These are phyloP conservation scores for Elysia crispata DNA, from an alignment of 2,888 invertebrate genomes.

Conservation along the genomic window DNA sequence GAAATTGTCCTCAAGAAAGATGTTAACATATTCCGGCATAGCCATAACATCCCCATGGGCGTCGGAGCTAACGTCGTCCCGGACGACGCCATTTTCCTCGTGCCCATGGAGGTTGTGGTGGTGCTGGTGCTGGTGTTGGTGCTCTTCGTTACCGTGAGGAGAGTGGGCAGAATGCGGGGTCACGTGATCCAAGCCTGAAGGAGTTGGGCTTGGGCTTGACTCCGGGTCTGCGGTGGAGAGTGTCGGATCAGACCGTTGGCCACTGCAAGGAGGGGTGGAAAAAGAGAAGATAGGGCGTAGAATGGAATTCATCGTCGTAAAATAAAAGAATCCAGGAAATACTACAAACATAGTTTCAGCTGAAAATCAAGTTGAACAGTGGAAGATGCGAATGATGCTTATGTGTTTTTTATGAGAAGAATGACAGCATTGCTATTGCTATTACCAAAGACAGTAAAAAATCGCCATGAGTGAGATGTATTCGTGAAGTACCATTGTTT, in stretches of 20 bases:
- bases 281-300: not conserved
- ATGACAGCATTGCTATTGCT: too few species aligned
- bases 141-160: not conserved
- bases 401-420: too few species aligned
- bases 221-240: slow-evolving; percentile 6
- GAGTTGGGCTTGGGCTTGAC: not conserved
- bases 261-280: not conserved
- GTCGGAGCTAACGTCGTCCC: not conserved
- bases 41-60: slow-evolving; percentile 13
- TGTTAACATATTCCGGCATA: slow-evolving; percentile 49
- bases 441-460: too few species aligned
- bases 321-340: too few species aligned
- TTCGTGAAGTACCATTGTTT: too few species aligned
- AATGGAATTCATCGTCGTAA: too few species aligned
- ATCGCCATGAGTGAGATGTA: too few species aligned
- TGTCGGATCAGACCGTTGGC: slow-evolving; percentile 10
- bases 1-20: slow-evolving; percentile 48
- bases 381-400: too few species aligned
- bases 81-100: not conserved
- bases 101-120: not conserved
- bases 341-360: too few species aligned
- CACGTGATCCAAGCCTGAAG: not conserved
- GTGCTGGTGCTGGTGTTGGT: not conserved
- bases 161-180: not conserved
- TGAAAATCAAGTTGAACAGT: too few species aligned